Evolutionary conservation across 2,797 vertebrate genomes (phyloP), one percentile per base, ranked within the genome.

Genomic region (Aeoliscus strigatus): DNA sequence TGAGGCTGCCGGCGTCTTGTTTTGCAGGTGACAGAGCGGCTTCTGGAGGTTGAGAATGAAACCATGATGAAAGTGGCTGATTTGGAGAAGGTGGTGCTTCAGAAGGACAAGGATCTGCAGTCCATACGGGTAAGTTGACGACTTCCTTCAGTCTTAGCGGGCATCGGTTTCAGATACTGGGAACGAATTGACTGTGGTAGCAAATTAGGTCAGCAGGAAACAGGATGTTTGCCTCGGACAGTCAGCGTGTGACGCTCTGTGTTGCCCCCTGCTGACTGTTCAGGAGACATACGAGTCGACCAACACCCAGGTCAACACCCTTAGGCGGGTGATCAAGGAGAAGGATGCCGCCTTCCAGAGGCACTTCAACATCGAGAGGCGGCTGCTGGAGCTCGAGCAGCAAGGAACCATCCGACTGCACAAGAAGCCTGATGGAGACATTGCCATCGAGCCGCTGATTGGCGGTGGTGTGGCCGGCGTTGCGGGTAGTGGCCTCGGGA

Each of bases 51-150:
- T 56, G 96, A 98, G 82, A 97, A 98, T 59, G 96, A 97, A 77
- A 97, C 94, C 25, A 93, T 98, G 86, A 97, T 93, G 94, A 91
- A 94, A 51, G 94, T 98, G 29, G 95, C 95, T 0, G 96, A 97
- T 42, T 81, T 98, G 66, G 95, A 98, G 83, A 98, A 96, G 70
- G 83, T 91, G 53, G 81, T 98, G 27, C 69, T 98, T 26, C 93
- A 97, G 67, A 90, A 94, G 57, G 93, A 98, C 46, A 97, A 97
- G 75, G 96, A 98, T 52, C 83, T 98, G 33, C 82, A 86, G 25
- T 50, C 70, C 17, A 88, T 96, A 58, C 91, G 93, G 91, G 96
- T 98, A 65, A 25, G 80, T 41, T 7, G 12, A 6, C 16, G 2
- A 15, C 15, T 8, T 1, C 13, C 26, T 60, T 61, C 21, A 8